A percentile compares a stretch with the other conserved stretches of the same genome.
These are phyloP conservation scores for Aphaenogaster floridana DNA, from an alignment of 1,140 invertebrate genomes.

Conservation along the genomic window DNA sequence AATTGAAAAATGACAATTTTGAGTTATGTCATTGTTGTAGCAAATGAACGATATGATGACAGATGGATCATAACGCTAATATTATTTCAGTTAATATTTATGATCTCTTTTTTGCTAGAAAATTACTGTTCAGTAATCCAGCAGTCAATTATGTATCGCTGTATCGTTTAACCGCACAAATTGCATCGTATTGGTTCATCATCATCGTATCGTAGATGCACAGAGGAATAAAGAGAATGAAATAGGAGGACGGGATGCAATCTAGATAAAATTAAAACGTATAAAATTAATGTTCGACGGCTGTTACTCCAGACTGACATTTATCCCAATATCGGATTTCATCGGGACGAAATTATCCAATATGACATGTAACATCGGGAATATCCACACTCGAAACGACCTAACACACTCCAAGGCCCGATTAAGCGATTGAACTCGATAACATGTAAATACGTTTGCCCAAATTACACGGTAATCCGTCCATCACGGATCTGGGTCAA, in stretches of 20 bases:
- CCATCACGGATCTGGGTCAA: constrained; percentile 44
- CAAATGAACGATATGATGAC: background rate
- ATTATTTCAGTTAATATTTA: background rate
- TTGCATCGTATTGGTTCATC: background rate
- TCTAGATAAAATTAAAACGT: constrained; percentile 16
- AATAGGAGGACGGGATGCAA: background rate
- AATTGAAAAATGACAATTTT: too few species aligned
- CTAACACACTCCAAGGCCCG: constrained; percentile 18
- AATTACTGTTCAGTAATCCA: background rate
- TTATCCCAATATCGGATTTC: constrained; percentile 25
- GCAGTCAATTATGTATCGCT: background rate
- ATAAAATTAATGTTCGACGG: constrained; percentile 13
- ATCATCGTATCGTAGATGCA: background rate
- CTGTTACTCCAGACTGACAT: constrained; percentile 10
- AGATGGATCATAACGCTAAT: background rate
- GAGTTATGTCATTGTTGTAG: too few species aligned
- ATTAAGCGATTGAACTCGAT: constrained; percentile 56
- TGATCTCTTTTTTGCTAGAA: background rate
- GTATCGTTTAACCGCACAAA: background rate
- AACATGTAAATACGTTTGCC: constrained; percentile 59
- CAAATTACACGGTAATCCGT: constrained; percentile 55
- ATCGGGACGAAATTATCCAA: constrained; percentile 13
- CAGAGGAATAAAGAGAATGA: too few species aligned
- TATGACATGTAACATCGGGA: constrained; percentile 9
- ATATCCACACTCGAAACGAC: background rate